These are phyloP conservation scores for Hoplostethus mediterraneus DNA, from an alignment of 2,797 vertebrate species.

Conservation along the genomic window DNA sequence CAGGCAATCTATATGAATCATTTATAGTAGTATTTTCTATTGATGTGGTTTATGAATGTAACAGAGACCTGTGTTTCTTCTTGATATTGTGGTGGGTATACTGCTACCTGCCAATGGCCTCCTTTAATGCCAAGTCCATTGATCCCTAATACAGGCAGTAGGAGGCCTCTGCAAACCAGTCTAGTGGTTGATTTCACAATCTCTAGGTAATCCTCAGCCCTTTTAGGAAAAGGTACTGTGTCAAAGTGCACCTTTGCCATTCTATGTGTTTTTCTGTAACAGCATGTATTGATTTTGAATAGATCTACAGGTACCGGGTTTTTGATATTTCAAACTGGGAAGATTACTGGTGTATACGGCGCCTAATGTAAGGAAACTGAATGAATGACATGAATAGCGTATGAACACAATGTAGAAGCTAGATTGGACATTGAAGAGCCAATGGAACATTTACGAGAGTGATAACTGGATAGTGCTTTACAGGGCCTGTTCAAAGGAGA, in stretches of 20 bases:
- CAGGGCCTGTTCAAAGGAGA: not conserved
- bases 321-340: constrained; percentile 23
- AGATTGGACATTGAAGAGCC: not conserved
- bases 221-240: constrained; percentile 37
- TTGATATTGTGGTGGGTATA: constrained; percentile 35
- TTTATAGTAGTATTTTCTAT: constrained; percentile 9
- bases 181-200: constrained; percentile 48
- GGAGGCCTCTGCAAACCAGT: constrained; percentile 33
- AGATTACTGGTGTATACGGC: not conserved
- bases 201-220: constrained; percentile 56
- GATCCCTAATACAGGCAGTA: constrained; percentile 30
- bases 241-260: constrained; percentile 35
- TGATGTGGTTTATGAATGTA: constrained; percentile 14
- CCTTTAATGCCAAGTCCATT: constrained; percentile 20
- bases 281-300: constrained; percentile 16
- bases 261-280: constrained; percentile 2
- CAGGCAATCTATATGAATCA: constrained; percentile 21
- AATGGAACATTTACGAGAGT: not conserved
- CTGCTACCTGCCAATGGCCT: not conserved
- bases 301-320: constrained; percentile 4
- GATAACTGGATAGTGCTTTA: not conserved
- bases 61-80: constrained; percentile 11
- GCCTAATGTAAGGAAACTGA: not conserved
- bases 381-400: not conserved
- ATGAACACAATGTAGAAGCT: not conserved